These are phyloP conservation scores for Rhopalosiphum maidis DNA, from an alignment of 1,140 invertebrate species.

Conservation along the genomic window DNA sequence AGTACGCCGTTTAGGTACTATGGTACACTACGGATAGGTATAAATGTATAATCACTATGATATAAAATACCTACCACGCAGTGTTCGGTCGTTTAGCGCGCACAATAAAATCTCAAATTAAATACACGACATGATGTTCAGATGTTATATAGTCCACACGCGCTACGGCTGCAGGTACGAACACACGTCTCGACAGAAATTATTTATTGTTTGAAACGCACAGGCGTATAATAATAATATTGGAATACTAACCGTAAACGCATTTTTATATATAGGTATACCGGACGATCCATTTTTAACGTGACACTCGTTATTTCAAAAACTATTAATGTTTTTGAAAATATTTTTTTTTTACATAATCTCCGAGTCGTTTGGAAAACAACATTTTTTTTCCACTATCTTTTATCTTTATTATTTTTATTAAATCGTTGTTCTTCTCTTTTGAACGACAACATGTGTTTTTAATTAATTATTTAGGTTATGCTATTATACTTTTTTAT, in stretches of 20 bases:
- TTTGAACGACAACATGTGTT: too few species aligned
- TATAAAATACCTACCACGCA: conserved; percentile 6
- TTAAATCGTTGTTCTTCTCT: too few species aligned
- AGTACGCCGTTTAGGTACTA: not conserved
- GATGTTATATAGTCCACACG: not conserved
- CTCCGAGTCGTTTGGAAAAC: too few species aligned
- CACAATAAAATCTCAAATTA: conserved; percentile 9
- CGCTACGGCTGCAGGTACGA: not conserved
- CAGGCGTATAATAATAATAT: not conserved
- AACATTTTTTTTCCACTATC: too few species aligned
- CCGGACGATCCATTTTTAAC: too few species aligned
- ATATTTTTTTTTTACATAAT: too few species aligned
- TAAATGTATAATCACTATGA: not conserved
- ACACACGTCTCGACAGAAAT: not conserved
- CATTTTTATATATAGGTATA: not conserved
- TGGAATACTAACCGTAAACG: not conserved
- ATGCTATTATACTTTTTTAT: too few species aligned
- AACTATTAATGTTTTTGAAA: too few species aligned
- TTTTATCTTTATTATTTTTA: too few species aligned
- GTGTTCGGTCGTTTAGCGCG: not conserved
- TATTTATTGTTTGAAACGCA: not conserved
- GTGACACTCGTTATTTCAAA: too few species aligned
- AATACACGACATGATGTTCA: not conserved
- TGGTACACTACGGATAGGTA: not conserved
- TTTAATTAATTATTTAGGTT: too few species aligned